phyloP scores from a whole-genome alignment of 2,888 invertebrate species.

The Meteorus cinctellus region DNA sequence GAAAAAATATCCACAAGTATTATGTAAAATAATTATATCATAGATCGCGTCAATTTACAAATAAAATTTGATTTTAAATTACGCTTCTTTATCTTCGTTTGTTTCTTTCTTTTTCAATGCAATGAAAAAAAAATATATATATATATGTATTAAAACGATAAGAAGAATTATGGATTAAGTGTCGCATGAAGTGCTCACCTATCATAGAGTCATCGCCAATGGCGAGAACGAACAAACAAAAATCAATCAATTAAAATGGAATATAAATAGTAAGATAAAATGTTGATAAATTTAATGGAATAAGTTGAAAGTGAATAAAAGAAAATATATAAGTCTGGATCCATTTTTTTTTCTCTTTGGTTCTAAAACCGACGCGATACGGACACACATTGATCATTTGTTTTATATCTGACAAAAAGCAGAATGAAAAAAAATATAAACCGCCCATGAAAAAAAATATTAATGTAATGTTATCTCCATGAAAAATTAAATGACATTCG shows the following conservation, averaged over 20 bases:
- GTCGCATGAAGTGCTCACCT: not conserved
- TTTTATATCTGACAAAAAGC: slow-evolving; percentile 13
- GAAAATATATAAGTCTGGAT: slow-evolving; percentile 16
- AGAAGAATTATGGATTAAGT: not conserved
- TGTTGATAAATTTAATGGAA: slow-evolving; percentile 24
- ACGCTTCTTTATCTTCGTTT: not conserved
- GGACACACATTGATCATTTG: slow-evolving; percentile 21
- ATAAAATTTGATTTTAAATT: not conserved
- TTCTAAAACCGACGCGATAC: slow-evolving; percentile 8
- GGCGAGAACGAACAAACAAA: slow-evolving; percentile 43
- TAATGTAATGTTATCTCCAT: not conserved
- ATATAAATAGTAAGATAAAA: slow-evolving; percentile 37
- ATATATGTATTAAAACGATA: not conserved
- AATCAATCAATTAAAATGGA: slow-evolving; percentile 34
- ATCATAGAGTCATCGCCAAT: not conserved
- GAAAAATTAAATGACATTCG: not conserved
- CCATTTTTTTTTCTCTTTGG: slow-evolving; percentile 11
- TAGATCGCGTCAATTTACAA: not conserved
- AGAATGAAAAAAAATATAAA: slow-evolving; percentile 25
- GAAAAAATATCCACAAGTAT: slow-evolving; percentile 8
- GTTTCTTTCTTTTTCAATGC: not conserved
- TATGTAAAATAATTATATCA: slow-evolving; percentile 8
- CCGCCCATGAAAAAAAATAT: slow-evolving; percentile 27
- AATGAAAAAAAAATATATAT: not conserved
- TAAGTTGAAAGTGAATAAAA: slow-evolving; percentile 41